Percentiles rank a stretch among this genome's conserved stretches.
Evolutionary conservation across 2,113 vertebrate genomes (phyloP).

Genomic region (cattle (Bos taurus)): DNA sequence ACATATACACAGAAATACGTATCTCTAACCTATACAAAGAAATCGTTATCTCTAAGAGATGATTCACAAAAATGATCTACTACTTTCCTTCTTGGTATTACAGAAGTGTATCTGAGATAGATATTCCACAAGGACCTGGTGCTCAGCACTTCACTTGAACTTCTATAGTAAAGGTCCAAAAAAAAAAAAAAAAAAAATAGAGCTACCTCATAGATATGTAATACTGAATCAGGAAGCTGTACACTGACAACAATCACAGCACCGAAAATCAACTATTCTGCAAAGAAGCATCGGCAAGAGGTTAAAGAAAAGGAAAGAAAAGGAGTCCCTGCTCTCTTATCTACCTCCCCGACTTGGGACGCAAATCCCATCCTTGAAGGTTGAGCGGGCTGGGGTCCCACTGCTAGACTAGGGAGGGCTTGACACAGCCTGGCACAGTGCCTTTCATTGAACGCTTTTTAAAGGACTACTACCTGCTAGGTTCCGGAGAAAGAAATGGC

Average conservation of each 20-base stretch:
- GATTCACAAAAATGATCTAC: neutral
- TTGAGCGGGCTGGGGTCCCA: neutral
- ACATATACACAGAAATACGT: neutral
- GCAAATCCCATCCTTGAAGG: neutral
- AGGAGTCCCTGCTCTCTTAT: neutral
- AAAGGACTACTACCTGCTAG: neutral
- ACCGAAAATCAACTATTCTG: neutral
- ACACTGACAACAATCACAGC: neutral
- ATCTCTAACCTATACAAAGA: neutral
- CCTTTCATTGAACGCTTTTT: neutral
- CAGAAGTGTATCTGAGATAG: neutral
- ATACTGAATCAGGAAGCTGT: neutral
- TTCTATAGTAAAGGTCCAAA: neutral
- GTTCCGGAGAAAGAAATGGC: neutral
- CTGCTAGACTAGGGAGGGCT: neutral
- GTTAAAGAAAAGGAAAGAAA: neutral
- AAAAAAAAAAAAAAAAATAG: neutral
- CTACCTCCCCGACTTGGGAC: neutral
- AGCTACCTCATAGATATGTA: neutral
- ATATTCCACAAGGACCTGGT: neutral
- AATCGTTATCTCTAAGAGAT: neutral
- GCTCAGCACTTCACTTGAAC: neutral
- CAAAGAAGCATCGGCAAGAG: neutral
- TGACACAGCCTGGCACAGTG: neutral
- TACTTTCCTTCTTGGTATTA: neutral